phyloP scores from a whole-genome alignment of 2,888 invertebrate genomes.

The Thysanoteuthis rhombus region DNA sequence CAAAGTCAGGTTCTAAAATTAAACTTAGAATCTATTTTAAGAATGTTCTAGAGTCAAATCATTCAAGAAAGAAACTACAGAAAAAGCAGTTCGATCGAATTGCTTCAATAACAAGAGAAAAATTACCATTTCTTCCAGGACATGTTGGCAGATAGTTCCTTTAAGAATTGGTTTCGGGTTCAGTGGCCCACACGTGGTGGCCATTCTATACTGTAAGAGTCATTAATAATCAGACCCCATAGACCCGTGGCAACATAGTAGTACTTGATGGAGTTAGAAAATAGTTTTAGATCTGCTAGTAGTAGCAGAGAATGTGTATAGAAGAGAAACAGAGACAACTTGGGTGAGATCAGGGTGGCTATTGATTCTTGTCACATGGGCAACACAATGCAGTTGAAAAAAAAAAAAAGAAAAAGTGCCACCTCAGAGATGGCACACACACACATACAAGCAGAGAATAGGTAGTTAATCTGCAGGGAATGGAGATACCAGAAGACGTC shows the following conservation, averaged over 20 bases:
- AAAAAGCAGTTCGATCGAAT: neutral
- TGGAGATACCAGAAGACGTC: no score
- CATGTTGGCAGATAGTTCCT: constrained; percentile 20
- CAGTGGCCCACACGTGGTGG: constrained; percentile 16
- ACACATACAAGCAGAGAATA: neutral
- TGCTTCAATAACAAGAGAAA: neutral
- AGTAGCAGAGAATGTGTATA: neutral
- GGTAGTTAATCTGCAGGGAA: neutral
- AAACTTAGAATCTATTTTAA: constrained; percentile 12
- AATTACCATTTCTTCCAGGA: constrained; percentile 26
- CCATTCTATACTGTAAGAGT: constrained; percentile 1
- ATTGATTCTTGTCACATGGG: neutral
- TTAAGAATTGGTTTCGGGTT: constrained; percentile 13
- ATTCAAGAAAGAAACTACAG: neutral
- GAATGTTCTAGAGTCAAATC: neutral
- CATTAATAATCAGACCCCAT: neutral
- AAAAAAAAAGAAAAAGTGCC: neutral
- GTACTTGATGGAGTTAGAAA: neutral
- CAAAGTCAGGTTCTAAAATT: neutral
- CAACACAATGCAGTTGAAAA: neutral
- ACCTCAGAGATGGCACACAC: neutral
- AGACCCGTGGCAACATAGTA: neutral
- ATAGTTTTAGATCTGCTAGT: neutral
- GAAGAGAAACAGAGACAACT: neutral
- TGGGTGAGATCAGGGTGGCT: neutral